Conservation (phyloP, 2,888 invertebrate species). For the Oxyteleia sp. region DNA sequence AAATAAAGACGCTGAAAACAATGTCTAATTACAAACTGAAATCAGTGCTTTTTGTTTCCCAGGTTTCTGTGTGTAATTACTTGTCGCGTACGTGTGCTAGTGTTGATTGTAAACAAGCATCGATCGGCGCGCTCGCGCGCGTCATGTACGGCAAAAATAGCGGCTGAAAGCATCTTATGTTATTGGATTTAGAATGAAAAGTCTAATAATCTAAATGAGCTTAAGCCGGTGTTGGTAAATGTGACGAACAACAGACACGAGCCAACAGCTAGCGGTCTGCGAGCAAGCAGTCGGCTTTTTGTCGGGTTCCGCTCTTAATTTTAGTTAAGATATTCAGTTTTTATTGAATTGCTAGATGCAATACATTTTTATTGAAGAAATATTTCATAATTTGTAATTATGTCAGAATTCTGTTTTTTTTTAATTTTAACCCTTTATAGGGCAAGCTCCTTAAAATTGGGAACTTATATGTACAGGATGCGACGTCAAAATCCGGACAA, state of each 20-base stretch:
- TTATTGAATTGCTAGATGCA: no score
- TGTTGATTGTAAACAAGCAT: slow-evolving; percentile 46
- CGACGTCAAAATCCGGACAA: no score
- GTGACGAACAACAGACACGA: slow-evolving; percentile 20
- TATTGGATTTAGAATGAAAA: slow-evolving; percentile 51
- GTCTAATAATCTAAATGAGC: slow-evolving; percentile 62
- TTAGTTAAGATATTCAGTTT: no score
- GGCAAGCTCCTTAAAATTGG: no score
- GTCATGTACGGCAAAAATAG: slow-evolving; percentile 42
- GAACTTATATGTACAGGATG: no score
- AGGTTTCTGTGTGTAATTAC: slow-evolving; percentile 13
- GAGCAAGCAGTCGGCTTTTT: no score
- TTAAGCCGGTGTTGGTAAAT: slow-evolving; percentile 33
- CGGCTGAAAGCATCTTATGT: slow-evolving; percentile 25
- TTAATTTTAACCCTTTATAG: no score
- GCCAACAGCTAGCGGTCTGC: not conserved
- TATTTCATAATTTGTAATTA: no score
- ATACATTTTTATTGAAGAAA: no score
- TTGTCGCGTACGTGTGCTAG: not conserved
- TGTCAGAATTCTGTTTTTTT: no score
- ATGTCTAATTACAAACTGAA: not conserved
- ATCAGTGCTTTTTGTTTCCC: not conserved
- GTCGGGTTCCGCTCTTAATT: no score
- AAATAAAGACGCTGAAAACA: not conserved
- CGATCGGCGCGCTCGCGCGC: slow-evolving; percentile 21